Evolutionary conservation across 2,888 invertebrate species (phyloP).

Genomic region (Furcula furcula): DNA sequence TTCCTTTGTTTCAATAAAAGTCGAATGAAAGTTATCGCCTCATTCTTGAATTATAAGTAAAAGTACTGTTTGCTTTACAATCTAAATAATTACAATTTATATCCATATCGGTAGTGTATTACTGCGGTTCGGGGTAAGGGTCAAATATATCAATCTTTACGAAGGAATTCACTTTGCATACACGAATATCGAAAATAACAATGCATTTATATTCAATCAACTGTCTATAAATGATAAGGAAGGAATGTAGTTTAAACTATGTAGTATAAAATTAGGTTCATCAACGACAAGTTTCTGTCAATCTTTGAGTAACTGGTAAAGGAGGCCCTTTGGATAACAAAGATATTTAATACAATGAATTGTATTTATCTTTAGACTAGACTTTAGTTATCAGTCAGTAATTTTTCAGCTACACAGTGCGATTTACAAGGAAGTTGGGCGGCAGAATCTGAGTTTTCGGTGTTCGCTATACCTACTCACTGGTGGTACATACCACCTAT

Average conservation of each 20-base stretch:
- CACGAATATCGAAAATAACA: not conserved
- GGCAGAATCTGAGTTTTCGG: too few relatives aligned
- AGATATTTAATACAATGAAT: too few relatives aligned
- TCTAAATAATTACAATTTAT: slow-evolving; percentile 11
- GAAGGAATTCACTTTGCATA: slow-evolving; percentile 4
- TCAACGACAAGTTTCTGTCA: too few relatives aligned
- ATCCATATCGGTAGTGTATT: slow-evolving; percentile 11
- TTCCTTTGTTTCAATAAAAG: slow-evolving; percentile 9
- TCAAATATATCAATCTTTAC: slow-evolving; percentile 13
- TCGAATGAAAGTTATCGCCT: slow-evolving; percentile 19
- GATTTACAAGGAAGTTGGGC: too few relatives aligned
- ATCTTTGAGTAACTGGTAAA: too few relatives aligned
- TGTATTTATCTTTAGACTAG: too few relatives aligned
- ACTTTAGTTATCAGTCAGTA: too few relatives aligned
- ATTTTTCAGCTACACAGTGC: too few relatives aligned
- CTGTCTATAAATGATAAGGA: not conserved
- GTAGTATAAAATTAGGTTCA: too few relatives aligned
- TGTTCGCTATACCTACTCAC: too few relatives aligned
- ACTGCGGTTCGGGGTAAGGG: slow-evolving; percentile 13
- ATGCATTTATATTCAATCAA: slow-evolving; percentile 1
- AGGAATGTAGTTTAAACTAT: not conserved
- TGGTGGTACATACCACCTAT: too few relatives aligned
- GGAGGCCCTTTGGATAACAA: too few relatives aligned
- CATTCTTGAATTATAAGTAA: slow-evolving; percentile 19
- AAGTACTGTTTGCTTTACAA: slow-evolving; percentile 19